Percentiles rank a stretch among this genome's conserved stretches.
These are phyloP conservation scores for Engystomops pustulosus DNA, from an alignment of 2,113 vertebrate species.

Conservation along the genomic window DNA sequence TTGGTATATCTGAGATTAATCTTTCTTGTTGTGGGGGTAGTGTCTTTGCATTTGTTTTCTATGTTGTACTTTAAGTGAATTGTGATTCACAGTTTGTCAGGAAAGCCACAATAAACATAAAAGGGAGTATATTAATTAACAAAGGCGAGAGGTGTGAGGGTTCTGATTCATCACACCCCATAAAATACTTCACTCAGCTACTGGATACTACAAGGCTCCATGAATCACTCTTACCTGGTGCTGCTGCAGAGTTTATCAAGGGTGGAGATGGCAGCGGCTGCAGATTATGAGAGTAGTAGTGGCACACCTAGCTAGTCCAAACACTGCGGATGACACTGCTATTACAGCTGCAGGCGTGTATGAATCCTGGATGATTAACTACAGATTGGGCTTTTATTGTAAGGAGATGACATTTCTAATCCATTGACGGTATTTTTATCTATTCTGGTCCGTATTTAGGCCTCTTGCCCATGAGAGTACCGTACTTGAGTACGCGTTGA, in stretches of 20 bases:
- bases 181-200: neutral
- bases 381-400: neutral
- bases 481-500: too few species aligned
- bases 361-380: neutral
- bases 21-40: too few species aligned
- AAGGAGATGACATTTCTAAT: too few species aligned
- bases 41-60: too few species aligned
- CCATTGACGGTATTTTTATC: too few species aligned
- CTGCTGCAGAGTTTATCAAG: conserved; percentile 16
- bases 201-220: neutral
- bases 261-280: conserved; percentile 12
- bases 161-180: neutral
- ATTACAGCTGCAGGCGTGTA: neutral
- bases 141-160: neutral
- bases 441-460: too few species aligned
- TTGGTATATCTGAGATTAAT: too few species aligned
- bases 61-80: neutral
- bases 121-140: neutral
- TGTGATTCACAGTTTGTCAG: conserved; percentile 1
- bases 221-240: conserved; percentile 4
- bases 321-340: conserved; percentile 18
- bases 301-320: conserved; percentile 45
- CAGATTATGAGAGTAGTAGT: neutral
- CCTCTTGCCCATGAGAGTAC: too few species aligned
- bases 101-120: neutral